A percentile compares a stretch with the other conserved stretches of the same genome.
phyloP scores from a whole-genome alignment of 1,140 invertebrate genomes.

The Marisa cornuarietis region DNA sequence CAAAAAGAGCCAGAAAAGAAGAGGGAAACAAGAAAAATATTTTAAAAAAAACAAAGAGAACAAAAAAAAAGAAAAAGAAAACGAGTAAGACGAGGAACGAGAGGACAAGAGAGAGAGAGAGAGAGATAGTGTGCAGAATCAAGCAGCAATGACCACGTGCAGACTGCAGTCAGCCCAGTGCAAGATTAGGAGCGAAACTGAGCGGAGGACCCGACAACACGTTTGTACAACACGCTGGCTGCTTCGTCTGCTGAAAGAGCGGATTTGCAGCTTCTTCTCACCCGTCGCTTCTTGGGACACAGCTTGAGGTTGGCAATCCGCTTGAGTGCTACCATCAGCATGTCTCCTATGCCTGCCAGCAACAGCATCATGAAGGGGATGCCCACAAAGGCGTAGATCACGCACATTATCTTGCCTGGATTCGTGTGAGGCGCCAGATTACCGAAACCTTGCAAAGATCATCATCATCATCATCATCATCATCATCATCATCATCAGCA shows the following conservation, averaged over 20 bases:
- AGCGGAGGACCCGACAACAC: no score
- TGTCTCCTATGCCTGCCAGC: slow-evolving; percentile 53
- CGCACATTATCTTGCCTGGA: slow-evolving; percentile 90
- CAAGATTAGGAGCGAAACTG: no score
- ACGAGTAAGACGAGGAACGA: background rate
- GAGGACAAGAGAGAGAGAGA: background rate
- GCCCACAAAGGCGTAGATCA: slow-evolving; percentile 93
- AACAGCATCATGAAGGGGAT: slow-evolving; percentile 92
- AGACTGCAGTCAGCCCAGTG: no score
- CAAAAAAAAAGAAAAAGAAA: background rate
- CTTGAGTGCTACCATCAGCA: slow-evolving; percentile 43
- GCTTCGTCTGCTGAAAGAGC: no score
- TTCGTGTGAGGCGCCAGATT: slow-evolving; percentile 89
- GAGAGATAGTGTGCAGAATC: no score
- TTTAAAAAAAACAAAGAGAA: no score
- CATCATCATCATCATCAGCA: slow-evolving; percentile 8
- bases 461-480: background rate
- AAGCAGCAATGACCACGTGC: no score
- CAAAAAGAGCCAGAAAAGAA: no score
- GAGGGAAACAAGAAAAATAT: no score
- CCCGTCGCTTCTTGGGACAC: slow-evolving; percentile 41
- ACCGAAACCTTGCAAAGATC: slow-evolving; percentile 81
- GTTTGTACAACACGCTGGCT: no score
- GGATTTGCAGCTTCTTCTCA: background rate
- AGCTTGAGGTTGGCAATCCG: slow-evolving; percentile 47